These are phyloP conservation scores for Agriopis aurantiaria DNA, from an alignment of 2,888 invertebrate species.

Conservation along the genomic window DNA sequence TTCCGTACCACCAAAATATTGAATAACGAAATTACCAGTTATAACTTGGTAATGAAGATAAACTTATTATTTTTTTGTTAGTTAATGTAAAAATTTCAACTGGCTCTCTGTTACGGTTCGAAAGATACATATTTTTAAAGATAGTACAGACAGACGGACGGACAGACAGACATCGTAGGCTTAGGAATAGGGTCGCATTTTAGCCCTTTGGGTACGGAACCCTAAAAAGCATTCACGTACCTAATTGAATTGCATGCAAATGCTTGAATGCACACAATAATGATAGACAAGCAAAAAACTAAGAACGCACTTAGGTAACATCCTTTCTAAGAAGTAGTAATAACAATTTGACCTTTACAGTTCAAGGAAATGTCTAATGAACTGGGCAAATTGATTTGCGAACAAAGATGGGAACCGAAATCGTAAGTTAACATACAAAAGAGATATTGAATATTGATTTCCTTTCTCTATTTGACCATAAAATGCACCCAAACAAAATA, in stretches of 20 bases:
- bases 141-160: too few species aligned
- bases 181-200: too few species aligned
- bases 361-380: constrained; percentile 32
- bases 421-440: background rate
- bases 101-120: too few species aligned
- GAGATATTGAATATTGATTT: background rate
- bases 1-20: too few species aligned
- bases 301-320: constrained; percentile 27
- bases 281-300: constrained; percentile 24
- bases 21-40: too few species aligned
- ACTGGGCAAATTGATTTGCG: constrained; percentile 27
- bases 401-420: constrained; percentile 29
- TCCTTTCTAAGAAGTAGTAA: constrained; percentile 33
- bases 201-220: too few species aligned
- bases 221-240: background rate
- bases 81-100: too few species aligned
- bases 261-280: constrained; percentile 29
- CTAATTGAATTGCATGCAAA: constrained; percentile 14
- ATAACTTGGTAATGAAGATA: too few species aligned
- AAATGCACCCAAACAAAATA: too few species aligned
- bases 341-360: constrained; percentile 28
- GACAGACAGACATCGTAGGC: too few species aligned
- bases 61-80: too few species aligned
- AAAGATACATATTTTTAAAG: too few species aligned
- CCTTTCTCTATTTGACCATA: background rate